Evolutionary conservation across 2,797 vertebrate species (phyloP), one percentile per base, ranked within the genome.

Genomic region (Sternarchorhynchus goeldii): DNA sequence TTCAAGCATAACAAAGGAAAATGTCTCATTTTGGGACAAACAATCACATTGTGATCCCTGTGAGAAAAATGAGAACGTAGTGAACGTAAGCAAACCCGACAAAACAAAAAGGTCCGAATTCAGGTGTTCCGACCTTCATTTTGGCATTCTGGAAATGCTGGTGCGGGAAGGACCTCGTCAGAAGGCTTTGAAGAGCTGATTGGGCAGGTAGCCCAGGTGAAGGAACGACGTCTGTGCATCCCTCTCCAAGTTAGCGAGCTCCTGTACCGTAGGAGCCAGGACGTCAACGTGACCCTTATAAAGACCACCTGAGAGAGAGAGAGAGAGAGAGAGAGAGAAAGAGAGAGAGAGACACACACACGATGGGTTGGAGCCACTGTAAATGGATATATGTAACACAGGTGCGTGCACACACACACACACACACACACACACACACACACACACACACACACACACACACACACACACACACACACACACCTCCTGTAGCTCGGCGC

Each of bases 181-280:
- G 93, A 98, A 99, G 69, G 94, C 94, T 93, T 92, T 93, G 90
- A 99, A 99, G 77, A 97, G 93, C 91, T 99, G 97, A 93, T 99
- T 98, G 81, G 95, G 95, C 87, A 99, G 90, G 91, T 96, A 99
- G 87, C 97, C 94, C 82, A 99, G 93, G 66, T 97, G 96, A 80
- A 99, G 93, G 90, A 99, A 99, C 20, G 97, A 99, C 0, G 95
- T 95, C 86, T 99, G 98, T 20, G 97, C 98, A 86, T 99, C 96
- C 85, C 94, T 95, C 89, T 99, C 98, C n/a, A 99, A 94, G 88
- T 85, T 88, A 3, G 97, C 94, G 89, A 99, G 87, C 85, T 99
- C 98, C 80, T 95, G 94, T 62, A 99, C 97, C 0, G 97, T 98
- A 2, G 97, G 96, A 75, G 98, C 98, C 93, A 99, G 85, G 63